These are phyloP conservation scores for Petrolisthes cinctipes DNA, from an alignment of 2,888 invertebrate genomes.

Conservation along the genomic window DNA sequence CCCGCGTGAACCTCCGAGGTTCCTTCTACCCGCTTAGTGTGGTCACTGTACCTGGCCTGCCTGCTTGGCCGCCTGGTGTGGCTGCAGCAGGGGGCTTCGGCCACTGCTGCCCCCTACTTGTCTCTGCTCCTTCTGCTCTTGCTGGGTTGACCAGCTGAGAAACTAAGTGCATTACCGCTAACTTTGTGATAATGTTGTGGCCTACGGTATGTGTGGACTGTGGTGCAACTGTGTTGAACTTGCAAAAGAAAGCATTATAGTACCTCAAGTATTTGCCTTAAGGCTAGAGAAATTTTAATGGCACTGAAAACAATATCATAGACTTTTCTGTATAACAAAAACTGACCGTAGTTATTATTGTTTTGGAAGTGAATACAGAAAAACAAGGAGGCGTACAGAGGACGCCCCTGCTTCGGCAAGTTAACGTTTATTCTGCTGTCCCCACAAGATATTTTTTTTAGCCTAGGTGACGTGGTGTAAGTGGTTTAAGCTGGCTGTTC, in stretches of 20 bases:
- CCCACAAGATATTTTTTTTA: conserved; percentile 26
- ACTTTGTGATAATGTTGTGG: conserved; percentile 57
- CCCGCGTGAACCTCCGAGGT: conserved; percentile 57
- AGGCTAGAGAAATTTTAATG: conserved; percentile 7
- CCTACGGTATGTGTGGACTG: conserved; percentile 22
- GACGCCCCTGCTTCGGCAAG: conserved; percentile 17
- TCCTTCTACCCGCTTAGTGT: conserved; percentile 42
- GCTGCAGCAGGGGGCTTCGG: conserved; percentile 21
- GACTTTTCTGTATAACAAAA: background rate
- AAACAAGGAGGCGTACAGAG: conserved; percentile 16
- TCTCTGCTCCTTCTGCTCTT: conserved; percentile 29
- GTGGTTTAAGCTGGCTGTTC: conserved; percentile 58
- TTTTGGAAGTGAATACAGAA: background rate
- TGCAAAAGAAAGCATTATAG: conserved; percentile 1
- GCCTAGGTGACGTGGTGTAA: conserved; percentile 32
- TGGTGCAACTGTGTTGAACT: conserved; percentile 3
- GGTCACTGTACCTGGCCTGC: conserved; percentile 2
- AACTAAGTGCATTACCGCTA: conserved; percentile 44
- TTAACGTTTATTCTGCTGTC: background rate
- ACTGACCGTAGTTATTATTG: background rate
- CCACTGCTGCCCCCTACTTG: background rate
- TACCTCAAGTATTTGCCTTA: conserved; percentile 38
- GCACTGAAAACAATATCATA: conserved; percentile 4
- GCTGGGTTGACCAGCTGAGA: conserved; percentile 36
- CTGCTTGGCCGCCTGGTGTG: conserved; percentile 26